Conservation (phyloP, 2,888 invertebrate genomes). For the Oscheius sp. region DNA sequence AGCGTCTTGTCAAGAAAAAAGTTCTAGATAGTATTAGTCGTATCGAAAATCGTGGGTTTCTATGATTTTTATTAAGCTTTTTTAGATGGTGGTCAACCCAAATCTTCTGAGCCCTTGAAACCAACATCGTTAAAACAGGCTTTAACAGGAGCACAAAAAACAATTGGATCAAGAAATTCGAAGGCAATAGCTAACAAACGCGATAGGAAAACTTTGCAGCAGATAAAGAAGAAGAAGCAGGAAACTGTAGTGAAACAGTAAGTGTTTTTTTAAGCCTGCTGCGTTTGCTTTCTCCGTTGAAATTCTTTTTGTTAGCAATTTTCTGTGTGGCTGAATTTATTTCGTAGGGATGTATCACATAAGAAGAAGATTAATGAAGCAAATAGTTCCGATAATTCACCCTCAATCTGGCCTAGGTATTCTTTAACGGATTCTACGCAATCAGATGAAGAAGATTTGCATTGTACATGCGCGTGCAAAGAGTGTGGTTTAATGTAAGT, state of each 20-base stretch:
- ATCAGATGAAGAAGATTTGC: not conserved
- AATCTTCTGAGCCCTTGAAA: conserved; percentile 34
- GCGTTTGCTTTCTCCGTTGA: not conserved
- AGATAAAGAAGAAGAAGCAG: conserved; percentile 52
- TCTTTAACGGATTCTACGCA: not conserved
- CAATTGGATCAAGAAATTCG: conserved; percentile 14
- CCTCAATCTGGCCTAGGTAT: not conserved
- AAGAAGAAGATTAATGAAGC: not conserved
- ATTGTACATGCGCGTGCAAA: not conserved
- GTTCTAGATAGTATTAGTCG: conserved; percentile 69
- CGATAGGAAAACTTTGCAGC: conserved; percentile 38
- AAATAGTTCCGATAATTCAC: not conserved
- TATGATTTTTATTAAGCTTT: not conserved
- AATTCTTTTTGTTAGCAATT: not conserved
- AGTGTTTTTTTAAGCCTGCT: not conserved
- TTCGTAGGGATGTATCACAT: not conserved
- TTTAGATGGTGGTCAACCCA: conserved; percentile 20
- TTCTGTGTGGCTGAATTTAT: not conserved
- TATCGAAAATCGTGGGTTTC: conserved; percentile 60
- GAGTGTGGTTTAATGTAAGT: not conserved
- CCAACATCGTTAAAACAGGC: conserved; percentile 53
- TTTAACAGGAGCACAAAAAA: conserved; percentile 51
- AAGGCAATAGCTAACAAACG: not conserved
- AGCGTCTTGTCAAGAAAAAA: conserved; percentile 66
- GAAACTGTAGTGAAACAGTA: conserved; percentile 13